Evolutionary conservation across 2,888 invertebrate species (phyloP).

Genomic region (Drosophila sordidula): DNA sequence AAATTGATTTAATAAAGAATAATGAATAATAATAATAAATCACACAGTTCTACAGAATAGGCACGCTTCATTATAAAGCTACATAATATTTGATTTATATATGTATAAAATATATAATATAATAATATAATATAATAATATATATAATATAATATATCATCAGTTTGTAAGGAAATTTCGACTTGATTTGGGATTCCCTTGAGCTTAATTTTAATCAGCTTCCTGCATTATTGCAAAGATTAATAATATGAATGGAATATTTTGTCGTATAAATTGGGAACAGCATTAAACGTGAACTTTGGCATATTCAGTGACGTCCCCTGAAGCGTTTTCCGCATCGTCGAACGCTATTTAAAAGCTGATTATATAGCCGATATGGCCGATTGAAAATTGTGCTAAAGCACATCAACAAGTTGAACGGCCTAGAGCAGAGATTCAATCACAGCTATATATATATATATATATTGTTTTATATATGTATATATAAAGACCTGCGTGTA

Average conservation of each 20-base stretch:
- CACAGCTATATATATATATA: background rate
- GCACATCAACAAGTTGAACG: conserved; percentile 13
- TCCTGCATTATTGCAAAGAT: background rate
- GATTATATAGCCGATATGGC: conserved; percentile 4
- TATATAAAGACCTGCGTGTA: background rate
- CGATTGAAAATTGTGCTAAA: background rate
- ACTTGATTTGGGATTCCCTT: background rate
- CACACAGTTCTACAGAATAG: no score
- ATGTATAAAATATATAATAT: no score
- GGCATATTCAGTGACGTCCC: conserved; percentile 4
- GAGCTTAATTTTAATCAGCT: background rate
- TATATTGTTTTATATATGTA: background rate
- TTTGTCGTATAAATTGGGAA: background rate
- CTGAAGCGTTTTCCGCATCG: conserved; percentile 7
- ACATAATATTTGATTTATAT: no score
- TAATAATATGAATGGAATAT: conserved; percentile 15
- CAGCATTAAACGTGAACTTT: conserved; percentile 3
- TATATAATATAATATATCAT: no score
- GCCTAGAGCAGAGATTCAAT: background rate
- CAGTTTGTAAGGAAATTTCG: no score
- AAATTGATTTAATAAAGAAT: no score
- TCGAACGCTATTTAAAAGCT: background rate
- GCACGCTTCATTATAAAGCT: no score
- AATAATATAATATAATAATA: no score
- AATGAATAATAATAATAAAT: no score